Evolutionary conservation across 2,888 invertebrate genomes (phyloP).

Genomic region (Chrysodeixis includens): DNA sequence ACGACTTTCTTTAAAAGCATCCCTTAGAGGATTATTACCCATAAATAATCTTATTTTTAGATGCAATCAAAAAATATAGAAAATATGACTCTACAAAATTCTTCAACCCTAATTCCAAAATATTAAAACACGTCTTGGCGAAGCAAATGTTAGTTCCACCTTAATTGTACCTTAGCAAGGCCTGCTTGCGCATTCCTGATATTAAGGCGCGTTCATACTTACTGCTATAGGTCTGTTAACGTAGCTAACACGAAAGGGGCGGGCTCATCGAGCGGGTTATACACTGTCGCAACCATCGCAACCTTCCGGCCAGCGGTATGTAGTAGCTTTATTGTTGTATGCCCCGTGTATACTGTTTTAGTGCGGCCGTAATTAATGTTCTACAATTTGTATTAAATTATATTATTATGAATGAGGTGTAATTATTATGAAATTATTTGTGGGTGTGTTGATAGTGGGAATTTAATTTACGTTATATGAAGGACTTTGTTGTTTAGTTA

Average conservation of each 20-base stretch:
- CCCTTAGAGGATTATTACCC: no score
- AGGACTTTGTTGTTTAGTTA: no score
- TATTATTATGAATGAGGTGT: background rate
- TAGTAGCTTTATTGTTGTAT: conserved; percentile 48
- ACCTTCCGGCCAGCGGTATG: conserved; percentile 52
- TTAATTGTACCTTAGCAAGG: conserved; percentile 33
- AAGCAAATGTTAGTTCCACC: conserved; percentile 13
- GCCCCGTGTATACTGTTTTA: conserved; percentile 42
- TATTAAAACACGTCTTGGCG: conserved; percentile 10
- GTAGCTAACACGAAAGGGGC: conserved; percentile 75
- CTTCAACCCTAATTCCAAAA: background rate
- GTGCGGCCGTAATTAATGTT: conserved; percentile 38
- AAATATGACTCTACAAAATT: background rate
- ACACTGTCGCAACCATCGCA: conserved; percentile 62
- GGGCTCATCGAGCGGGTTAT: conserved; percentile 62
- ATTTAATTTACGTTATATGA: conserved; percentile 7
- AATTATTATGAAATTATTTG: conserved; percentile 6
- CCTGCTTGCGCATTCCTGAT: conserved; percentile 47
- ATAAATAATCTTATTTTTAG: no score
- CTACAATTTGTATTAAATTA: conserved; percentile 24
- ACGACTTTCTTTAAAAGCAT: no score
- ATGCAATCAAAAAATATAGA: no score
- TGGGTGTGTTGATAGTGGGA: background rate
- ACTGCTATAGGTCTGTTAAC: conserved; percentile 55
- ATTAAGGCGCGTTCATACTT: conserved; percentile 57